Percentiles rank a stretch among this genome's conserved stretches.
phyloP scores from a whole-genome alignment of 2,888 invertebrate species.

The Megamerina dolium region DNA sequence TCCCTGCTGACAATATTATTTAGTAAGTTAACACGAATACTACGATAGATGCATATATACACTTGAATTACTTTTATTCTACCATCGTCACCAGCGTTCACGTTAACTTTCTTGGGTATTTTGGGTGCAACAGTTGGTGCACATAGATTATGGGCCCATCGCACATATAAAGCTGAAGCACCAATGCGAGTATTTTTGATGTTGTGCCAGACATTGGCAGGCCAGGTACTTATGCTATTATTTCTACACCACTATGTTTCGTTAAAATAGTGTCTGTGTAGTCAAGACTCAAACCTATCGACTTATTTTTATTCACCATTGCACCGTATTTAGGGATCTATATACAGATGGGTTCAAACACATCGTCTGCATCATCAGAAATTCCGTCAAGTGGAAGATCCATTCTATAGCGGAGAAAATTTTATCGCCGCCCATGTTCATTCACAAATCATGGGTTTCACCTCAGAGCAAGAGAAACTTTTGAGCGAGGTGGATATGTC shows the following conservation, averaged over 20 bases:
- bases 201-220: slow-evolving; percentile 78
- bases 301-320: no score
- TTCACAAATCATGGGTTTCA: slow-evolving; percentile 62
- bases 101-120: slow-evolving; percentile 59
- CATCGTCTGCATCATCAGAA: slow-evolving; percentile 79
- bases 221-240: slow-evolving; percentile 65
- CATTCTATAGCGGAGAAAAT: slow-evolving; percentile 71
- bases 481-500: slow-evolving; percentile 67
- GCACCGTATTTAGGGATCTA: slow-evolving; percentile 58
- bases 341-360: slow-evolving; percentile 76
- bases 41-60: no score
- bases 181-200: slow-evolving; percentile 70
- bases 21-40: slow-evolving; percentile 59
- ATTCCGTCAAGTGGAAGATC: slow-evolving; percentile 72
- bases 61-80: no score
- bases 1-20: slow-evolving; percentile 59
- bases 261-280: background rate
- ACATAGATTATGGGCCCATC: slow-evolving; percentile 90
- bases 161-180: slow-evolving; percentile 69
- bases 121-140: slow-evolving; percentile 86
- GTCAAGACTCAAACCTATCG: background rate
- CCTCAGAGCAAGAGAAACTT: slow-evolving; percentile 59
- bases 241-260: background rate
- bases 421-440: slow-evolving; percentile 76
- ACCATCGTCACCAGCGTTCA: slow-evolving; percentile 62